These are phyloP conservation scores for Hyposoter didymator DNA, from an alignment of 2,888 invertebrate species.

Conservation along the genomic window DNA sequence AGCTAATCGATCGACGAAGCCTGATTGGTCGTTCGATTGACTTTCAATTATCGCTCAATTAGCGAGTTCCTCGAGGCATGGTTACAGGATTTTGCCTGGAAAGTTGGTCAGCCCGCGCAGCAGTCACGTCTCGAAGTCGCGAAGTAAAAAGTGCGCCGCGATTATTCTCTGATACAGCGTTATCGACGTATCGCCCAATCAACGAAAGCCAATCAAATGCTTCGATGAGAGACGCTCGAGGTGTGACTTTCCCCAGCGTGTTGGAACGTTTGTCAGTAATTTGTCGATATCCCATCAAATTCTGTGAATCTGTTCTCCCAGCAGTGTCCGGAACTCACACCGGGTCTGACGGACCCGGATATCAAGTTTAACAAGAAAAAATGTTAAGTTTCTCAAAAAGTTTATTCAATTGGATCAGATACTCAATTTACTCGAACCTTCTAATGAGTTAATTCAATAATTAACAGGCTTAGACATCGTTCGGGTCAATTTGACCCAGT, in stretches of 20 bases:
- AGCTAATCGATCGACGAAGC: background rate
- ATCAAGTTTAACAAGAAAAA: background rate
- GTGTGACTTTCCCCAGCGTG: background rate
- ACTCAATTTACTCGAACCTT: background rate
- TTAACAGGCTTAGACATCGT: background rate
- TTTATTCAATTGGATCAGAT: background rate
- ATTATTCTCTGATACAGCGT: background rate
- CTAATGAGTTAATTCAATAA: background rate
- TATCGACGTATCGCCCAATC: background rate
- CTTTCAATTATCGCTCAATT: conserved; percentile 8
- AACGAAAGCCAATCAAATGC: background rate
- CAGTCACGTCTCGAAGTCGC: background rate
- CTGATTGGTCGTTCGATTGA: background rate
- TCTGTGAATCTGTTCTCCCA: background rate
- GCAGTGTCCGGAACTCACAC: background rate
- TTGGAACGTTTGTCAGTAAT: background rate
- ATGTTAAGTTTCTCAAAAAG: background rate
- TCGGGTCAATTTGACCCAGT: background rate
- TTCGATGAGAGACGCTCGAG: background rate
- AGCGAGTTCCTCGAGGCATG: background rate
- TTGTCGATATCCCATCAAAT: background rate
- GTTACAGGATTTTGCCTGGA: background rate
- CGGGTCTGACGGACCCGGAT: background rate
- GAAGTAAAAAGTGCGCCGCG: background rate
- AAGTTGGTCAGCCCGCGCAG: background rate